phyloP scores from a whole-genome alignment of 2,797 vertebrate genomes.

The Erethizon dorsatum region DNA sequence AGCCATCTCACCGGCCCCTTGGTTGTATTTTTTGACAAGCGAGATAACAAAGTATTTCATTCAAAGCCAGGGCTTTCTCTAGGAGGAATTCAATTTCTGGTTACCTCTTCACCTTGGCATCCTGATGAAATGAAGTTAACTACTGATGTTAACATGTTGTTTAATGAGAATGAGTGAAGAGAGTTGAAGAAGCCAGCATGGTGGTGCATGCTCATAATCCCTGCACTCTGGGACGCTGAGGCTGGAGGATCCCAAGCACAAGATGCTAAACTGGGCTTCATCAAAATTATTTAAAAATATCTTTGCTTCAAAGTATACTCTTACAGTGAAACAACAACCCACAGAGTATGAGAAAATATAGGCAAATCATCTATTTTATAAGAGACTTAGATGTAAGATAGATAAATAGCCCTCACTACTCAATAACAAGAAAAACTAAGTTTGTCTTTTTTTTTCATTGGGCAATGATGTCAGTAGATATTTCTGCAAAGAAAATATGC shows the following conservation, averaged over 20 bases:
- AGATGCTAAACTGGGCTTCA: not conserved
- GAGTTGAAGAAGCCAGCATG: not conserved
- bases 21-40: no score
- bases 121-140: not conserved
- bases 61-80: not conserved
- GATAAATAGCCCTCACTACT: not conserved
- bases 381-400: not conserved
- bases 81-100: not conserved
- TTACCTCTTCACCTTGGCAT: not conserved
- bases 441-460: not conserved
- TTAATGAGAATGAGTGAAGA: not conserved
- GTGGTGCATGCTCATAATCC: not conserved
- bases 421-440: not conserved
- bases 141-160: not conserved
- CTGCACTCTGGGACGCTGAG: not conserved
- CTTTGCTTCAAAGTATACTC: not conserved
- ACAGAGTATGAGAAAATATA: not conserved
- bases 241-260: not conserved
- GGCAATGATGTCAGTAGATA: not conserved
- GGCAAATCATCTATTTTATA: not conserved
- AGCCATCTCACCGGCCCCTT: no score
- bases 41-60: constrained; percentile 17
- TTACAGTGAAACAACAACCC: not conserved
- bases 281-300: not conserved
- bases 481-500: not conserved